Conservation (phyloP, 2,797 vertebrate species). For the Apogon hyalosoma region DNA sequence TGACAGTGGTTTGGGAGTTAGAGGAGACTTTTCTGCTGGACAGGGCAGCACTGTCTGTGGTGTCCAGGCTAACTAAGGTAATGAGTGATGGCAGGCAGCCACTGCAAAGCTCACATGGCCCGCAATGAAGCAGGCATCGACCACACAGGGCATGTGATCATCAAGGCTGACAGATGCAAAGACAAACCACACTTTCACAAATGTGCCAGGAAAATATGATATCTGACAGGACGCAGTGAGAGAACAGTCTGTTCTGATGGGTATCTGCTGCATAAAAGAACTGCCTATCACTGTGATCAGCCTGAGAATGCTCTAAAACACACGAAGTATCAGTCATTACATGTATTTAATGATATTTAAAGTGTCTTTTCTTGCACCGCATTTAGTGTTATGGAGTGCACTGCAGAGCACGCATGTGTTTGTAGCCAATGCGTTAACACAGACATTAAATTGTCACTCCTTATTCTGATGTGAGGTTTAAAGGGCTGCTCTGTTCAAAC, state of each 20-base stretch:
- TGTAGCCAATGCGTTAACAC: conserved; percentile 10
- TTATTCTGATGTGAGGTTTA: conserved; percentile 28
- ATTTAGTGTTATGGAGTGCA: not conserved
- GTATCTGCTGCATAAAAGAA: conserved; percentile 14
- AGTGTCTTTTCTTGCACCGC: no score
- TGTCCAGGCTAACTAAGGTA: conserved; percentile 55
- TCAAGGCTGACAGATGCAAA: conserved; percentile 58
- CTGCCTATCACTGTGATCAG: not conserved
- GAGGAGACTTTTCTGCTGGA: conserved; percentile 9
- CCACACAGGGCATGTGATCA: conserved; percentile 51
- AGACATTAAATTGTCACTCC: conserved; percentile 28
- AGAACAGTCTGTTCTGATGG: conserved; percentile 19
- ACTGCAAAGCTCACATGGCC: conserved; percentile 66
- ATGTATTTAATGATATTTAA: no score
- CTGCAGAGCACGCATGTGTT: not conserved
- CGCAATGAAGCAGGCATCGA: conserved; percentile 53
- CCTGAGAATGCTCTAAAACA: not conserved
- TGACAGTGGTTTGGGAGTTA: conserved; percentile 5
- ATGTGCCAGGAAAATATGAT: conserved; percentile 18
- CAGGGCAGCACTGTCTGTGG: conserved; percentile 11
- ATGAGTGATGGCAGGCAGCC: conserved; percentile 53
- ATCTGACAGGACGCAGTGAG: conserved; percentile 40
- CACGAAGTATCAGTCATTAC: not conserved
- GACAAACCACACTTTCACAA: conserved; percentile 29
- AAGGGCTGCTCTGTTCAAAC: conserved; percentile 62